Conservation (phyloP, 2,888 invertebrate genomes). For the Allophyes oxyacanthae region DNA sequence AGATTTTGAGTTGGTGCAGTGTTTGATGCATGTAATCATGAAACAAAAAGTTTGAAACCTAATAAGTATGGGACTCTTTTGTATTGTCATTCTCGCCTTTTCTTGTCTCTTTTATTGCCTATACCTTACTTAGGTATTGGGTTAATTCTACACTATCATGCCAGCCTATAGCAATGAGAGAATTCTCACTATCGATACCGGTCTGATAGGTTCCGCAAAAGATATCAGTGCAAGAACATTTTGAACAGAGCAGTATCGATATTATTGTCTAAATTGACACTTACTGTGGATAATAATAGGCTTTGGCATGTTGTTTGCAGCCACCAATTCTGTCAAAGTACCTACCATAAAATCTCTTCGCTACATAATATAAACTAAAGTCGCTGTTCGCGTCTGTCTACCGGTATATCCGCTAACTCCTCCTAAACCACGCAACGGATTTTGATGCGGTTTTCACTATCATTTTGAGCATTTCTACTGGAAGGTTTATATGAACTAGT, state of each 20-base stretch:
- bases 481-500: no score
- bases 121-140: no score
- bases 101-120: no score
- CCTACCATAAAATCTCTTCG: no score
- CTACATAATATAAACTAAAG: no score
- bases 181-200: background rate
- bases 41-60: constrained; percentile 14
- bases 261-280: constrained; percentile 29
- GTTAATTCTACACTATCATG: background rate
- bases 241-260: constrained; percentile 9
- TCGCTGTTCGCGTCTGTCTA: no score
- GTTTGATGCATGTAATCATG: constrained; percentile 20
- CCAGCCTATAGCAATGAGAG: background rate
- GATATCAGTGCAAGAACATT: constrained; percentile 30
- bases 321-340: constrained; percentile 3
- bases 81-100: background rate
- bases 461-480: no score
- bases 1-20: constrained; percentile 17
- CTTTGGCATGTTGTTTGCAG: constrained; percentile 13
- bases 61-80: constrained; percentile 1
- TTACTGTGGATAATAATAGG: constrained; percentile 33
- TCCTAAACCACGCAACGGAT: no score
- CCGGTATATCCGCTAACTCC: no score
- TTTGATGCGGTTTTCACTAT: no score
- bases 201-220: constrained; percentile 8